Evolutionary conservation across 2,888 invertebrate species (phyloP).

Genomic region (Pseudococcus viburni): DNA sequence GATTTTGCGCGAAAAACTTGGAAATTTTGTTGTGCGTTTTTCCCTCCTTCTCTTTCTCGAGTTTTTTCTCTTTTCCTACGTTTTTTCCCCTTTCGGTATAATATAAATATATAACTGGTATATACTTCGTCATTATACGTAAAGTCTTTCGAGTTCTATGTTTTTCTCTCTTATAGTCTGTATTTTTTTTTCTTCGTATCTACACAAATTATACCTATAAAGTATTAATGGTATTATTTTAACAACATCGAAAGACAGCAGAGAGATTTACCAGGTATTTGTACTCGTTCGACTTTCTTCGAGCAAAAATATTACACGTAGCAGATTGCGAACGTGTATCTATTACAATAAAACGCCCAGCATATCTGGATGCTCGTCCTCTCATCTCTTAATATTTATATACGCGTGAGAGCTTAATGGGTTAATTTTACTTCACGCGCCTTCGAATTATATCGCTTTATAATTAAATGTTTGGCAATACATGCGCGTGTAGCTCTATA

Average conservation of each 20-base stretch:
- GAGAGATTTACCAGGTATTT: neutral
- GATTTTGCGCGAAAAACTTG: conserved; percentile 47
- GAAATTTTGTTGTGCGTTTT: neutral
- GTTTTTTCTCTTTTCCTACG: neutral
- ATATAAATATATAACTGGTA: too few species aligned
- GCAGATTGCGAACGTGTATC: too few species aligned
- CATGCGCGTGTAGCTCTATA: neutral
- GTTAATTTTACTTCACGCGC: conserved; percentile 26
- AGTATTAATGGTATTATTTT: neutral
- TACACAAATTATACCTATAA: neutral
- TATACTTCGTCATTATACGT: too few species aligned
- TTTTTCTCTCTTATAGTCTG: neutral
- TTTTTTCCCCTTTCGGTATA: too few species aligned
- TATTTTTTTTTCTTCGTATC: neutral
- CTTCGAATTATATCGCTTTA: conserved; percentile 28
- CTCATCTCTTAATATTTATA: conserved; percentile 5
- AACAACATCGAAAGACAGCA: neutral
- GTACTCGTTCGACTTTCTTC: neutral
- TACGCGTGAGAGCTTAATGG: neutral
- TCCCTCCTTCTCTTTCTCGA: neutral
- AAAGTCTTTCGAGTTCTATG: neutral
- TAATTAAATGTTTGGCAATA: conserved; percentile 47
- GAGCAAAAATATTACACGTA: neutral
- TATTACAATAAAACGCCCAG: neutral
- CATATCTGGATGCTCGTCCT: neutral